Conservation (phyloP, 1,140 invertebrate species). For the Rhagoletis zephyria region DNA sequence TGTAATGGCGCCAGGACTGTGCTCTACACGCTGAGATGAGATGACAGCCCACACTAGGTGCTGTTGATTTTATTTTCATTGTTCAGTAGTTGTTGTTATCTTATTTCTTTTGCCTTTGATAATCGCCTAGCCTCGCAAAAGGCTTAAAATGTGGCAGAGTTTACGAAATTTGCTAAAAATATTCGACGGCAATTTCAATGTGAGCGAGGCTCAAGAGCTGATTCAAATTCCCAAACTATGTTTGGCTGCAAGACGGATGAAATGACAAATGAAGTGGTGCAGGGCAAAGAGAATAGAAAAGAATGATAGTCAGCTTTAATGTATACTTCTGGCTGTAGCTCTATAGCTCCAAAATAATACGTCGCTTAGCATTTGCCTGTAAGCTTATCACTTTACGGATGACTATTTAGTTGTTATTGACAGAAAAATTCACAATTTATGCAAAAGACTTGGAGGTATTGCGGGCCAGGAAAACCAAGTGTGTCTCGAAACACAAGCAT, state of each 20-base stretch:
- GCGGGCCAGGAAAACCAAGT: too few species aligned
- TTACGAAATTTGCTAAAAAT: neutral
- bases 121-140: neutral
- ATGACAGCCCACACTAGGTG: too few species aligned
- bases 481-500: too few species aligned
- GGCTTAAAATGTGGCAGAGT: slow-evolving; percentile 14
- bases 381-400: too few species aligned
- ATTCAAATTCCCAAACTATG: slow-evolving; percentile 7
- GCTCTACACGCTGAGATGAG: neutral
- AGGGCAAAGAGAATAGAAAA: too few species aligned
- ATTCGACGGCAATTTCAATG: neutral
- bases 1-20: neutral
- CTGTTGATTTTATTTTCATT: neutral
- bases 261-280: neutral
- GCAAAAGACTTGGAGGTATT: too few species aligned
- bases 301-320: too few species aligned
- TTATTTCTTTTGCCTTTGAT: neutral
- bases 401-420: too few species aligned
- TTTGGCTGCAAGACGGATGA: neutral
- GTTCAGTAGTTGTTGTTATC: neutral
- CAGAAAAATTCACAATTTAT: too few species aligned
- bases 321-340: too few species aligned
- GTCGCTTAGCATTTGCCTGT: neutral
- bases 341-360: too few species aligned
- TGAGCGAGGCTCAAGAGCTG: neutral